Evolutionary conservation across 37 sponge, comb jelly and placozoan genomes (phyloP).

Genomic region (Haliclona indistincta): DNA sequence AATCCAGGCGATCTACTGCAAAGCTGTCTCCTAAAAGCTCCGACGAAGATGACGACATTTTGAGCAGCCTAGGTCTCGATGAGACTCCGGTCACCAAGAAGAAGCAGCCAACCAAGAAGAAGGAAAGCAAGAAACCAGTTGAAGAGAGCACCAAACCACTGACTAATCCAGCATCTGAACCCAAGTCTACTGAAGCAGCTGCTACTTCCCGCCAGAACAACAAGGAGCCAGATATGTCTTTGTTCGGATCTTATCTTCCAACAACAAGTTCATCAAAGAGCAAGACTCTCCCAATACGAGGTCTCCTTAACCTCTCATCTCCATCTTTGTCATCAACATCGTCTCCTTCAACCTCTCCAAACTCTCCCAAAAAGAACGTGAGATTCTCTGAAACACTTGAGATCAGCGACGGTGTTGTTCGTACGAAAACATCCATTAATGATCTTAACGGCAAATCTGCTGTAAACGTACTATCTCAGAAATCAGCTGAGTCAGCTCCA

Average conservation of each 20-base stretch:
- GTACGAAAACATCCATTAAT: no score
- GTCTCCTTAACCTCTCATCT: not conserved
- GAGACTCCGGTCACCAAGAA: no score
- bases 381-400: constrained; percentile 42
- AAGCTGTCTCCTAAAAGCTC: not conserved
- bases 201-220: not conserved
- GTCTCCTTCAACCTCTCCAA: not conserved
- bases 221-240: constrained; percentile 14
- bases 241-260: no score
- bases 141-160: constrained; percentile 43
- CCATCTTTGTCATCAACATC: not conserved
- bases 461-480: no score
- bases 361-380: constrained; percentile 62
- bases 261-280: no score
- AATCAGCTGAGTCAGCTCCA: no score
- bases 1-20: no score
- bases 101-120: not conserved
- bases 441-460: no score
- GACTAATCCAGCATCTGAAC: constrained; percentile 55
- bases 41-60: no score
- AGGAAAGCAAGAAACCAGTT: constrained; percentile 6
- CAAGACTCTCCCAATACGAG: no score
- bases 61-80: no score
- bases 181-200: no score
- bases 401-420: not conserved